These are phyloP conservation scores for Acromyrmex heyeri DNA, from an alignment of 1,140 invertebrate species.

Conservation along the genomic window DNA sequence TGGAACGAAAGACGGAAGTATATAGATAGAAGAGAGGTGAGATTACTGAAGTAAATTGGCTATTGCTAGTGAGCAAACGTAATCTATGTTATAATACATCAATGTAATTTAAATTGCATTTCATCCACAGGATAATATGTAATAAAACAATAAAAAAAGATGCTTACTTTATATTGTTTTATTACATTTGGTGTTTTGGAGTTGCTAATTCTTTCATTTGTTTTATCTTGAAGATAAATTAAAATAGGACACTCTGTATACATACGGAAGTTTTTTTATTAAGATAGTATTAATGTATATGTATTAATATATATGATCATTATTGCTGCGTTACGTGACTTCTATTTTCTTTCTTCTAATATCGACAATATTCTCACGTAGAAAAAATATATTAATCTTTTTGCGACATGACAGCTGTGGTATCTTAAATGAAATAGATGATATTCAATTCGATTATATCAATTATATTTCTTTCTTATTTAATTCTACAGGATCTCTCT, in stretches of 20 bases:
- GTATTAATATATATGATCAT: neutral
- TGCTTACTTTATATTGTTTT: too few relatives aligned
- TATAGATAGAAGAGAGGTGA: neutral
- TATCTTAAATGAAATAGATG: neutral
- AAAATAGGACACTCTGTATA: neutral
- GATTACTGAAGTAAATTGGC: neutral
- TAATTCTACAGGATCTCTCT: neutral
- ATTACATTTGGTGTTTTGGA: too few relatives aligned
- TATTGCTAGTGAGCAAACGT: neutral
- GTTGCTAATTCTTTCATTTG: neutral
- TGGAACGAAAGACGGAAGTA: neutral
- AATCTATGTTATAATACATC: neutral
- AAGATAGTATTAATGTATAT: neutral
- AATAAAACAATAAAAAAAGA: too few relatives aligned
- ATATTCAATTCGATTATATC: neutral
- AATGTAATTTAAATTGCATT: neutral
- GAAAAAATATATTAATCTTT: neutral
- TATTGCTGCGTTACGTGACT: constrained; percentile 8
- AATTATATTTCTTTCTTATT: neutral
- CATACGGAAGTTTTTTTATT: neutral
- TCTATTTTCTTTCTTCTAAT: neutral
- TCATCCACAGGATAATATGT: neutral
- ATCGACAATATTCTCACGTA: neutral
- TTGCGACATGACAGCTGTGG: neutral
- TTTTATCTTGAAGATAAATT: neutral